Evolutionary conservation across 2,797 vertebrate species (phyloP), one percentile per base, ranked within the genome.

Genomic region (Rhynchonycteris naso): DNA sequence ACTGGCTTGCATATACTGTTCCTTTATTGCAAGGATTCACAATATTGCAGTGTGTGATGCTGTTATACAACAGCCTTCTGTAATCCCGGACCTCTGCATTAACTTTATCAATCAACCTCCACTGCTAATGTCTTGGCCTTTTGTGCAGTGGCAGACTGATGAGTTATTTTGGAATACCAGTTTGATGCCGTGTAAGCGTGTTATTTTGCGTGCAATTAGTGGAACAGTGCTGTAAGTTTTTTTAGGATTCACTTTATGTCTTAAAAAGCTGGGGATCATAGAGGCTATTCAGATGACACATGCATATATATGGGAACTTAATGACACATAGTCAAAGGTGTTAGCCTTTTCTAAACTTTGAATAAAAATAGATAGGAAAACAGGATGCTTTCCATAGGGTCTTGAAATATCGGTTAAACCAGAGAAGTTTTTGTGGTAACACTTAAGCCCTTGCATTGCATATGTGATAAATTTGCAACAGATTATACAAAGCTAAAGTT

Each of bases 11-110:
- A 97, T 94, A 96, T 97, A 89, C 71, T 97, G 86, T 94, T 93
- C 52, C 82, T 96, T 98, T 94, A 91, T 96, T 97, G 69, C 83
- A 97, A 22, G 30, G 30, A 88, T 0, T 1, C 89, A 95, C 95
- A 92, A 87, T 71, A 97, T 95, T 74, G 14, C 91, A 96, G 65
- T 88, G 33, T 93, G n/a, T 81, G 82, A 76, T 92, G 43, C 58
- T 95, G 83, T 91, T 97, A 74, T 56, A 94, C 65, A 96, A 84
- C 93, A 94, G 93, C 66, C 59, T 59, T 88, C 7, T 90, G 50
- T 92, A 95, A 96, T 85, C 92, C 93, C 33, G 28, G 96, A 88
- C 95, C 14, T 28, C 65, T 91, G 80, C 61, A 35, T 94, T 95
- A 96, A 96, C 89, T 98, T 93, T 69, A 1, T 96, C 91, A 74